Evolutionary conservation across 2,113 vertebrate species (phyloP), one percentile per base, ranked within the genome.

Genomic region (Acrocephalus arundinaceus): DNA sequence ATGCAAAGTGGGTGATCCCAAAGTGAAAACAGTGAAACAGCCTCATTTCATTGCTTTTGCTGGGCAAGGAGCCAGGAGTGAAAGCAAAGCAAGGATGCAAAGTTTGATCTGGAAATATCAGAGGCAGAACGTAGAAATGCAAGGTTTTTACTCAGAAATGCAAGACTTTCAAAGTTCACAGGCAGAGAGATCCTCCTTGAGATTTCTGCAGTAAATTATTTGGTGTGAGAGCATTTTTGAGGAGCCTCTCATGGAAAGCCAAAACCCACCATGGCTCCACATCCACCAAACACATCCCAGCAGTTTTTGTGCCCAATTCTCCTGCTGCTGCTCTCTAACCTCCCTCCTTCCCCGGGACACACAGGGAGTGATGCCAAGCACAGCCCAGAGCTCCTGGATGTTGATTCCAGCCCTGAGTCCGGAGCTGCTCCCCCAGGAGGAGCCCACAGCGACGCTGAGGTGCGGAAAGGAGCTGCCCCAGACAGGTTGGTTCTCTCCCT

Each of bases 351-450:
- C 46, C 52, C 2, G 18, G 51, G 6, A 6, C 4, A 4, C 1
- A 0, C 6, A 80, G 88, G 21, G 18, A 15, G 9, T 0, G 5
- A 19, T 1, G 52, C 15, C 5, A 2, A 3, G 33, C 23, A 2
- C 45, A 33, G 5, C 71, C 78, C 37, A 0, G 71, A 90, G 23
- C 46, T 83, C 22, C 51, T 85, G 83, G 73, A 72, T 7, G 65
- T 58, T 1, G 65, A 24, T 35, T 37, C 91, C 52, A 70, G 31
- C 83, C 46, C 0, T 0, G 41, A 18, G 3, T 0, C 4, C 0
- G 68, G 27, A 33, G n/a, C 35, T 11, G 6, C 1, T 71, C 46
- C 57, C 16, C 27, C 11, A 17, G 91, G 48, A 66, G 77, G 90
- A 88, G 61, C 78, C 23, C 3, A 5, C 35, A 61, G 17, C 0